Percentiles rank a stretch among this genome's conserved stretches.
Evolutionary conservation across 2,888 invertebrate genomes (phyloP).

Genomic region (Tenthredo livida): DNA sequence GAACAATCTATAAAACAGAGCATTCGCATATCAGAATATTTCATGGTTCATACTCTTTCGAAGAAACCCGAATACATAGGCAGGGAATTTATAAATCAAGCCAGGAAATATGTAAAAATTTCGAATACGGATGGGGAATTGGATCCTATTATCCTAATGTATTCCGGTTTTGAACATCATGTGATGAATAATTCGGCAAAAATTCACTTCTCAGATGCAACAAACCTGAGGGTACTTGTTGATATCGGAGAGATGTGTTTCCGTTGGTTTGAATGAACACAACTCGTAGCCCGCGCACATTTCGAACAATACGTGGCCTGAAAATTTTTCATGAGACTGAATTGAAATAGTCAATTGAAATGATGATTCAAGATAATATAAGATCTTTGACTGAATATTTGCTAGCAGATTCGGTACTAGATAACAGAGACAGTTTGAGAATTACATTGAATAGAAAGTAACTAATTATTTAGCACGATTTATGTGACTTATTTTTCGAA

Average conservation of each 20-base stretch:
- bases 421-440: background rate
- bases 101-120: background rate
- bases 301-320: constrained; percentile 91
- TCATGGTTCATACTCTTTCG: background rate
- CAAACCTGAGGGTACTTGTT: constrained; percentile 87
- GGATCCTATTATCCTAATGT: background rate
- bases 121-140: background rate
- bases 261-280: constrained; percentile 86
- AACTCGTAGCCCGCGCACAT: constrained; percentile 94
- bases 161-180: background rate
- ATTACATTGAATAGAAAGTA: background rate
- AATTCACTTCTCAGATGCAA: constrained; percentile 54
- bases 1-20: constrained; percentile 82
- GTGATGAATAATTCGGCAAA: background rate
- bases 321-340: too few species aligned
- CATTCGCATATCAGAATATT: background rate
- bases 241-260: constrained; percentile 86
- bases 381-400: too few species aligned
- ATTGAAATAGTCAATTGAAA: too few species aligned
- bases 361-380: too few species aligned
- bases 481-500: too few species aligned
- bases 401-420: too few species aligned
- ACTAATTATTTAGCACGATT: background rate
- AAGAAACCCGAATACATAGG: background rate
- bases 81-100: too few species aligned